phyloP scores from a whole-genome alignment of 2,113 vertebrate genomes.

The Calidris pugnax region DNA sequence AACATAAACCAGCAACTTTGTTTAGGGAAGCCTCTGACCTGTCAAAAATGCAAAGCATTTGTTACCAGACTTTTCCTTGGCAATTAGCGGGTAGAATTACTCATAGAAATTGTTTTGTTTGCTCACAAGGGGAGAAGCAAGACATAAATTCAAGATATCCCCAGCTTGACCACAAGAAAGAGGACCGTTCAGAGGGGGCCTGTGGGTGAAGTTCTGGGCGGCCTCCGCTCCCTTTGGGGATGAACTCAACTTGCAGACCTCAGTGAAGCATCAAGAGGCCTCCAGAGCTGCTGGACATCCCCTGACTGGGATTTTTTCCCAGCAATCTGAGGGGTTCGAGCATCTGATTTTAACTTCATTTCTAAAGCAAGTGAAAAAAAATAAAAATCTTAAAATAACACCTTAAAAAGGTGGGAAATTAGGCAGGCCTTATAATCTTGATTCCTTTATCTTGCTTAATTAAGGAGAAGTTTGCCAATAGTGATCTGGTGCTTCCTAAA shows the following conservation, averaged over 20 bases:
- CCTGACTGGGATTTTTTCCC: neutral
- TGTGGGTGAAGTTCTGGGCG: neutral
- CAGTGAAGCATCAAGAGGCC: neutral
- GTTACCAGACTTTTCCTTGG: slow-evolving; percentile 51
- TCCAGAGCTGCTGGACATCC: neutral
- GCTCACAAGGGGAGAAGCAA: slow-evolving; percentile 14
- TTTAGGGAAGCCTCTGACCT: slow-evolving; percentile 60
- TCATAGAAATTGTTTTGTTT: slow-evolving; percentile 47
- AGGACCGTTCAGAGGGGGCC: neutral
- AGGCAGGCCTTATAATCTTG: neutral
- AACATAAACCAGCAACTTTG: slow-evolving; percentile 33
- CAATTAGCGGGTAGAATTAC: slow-evolving; percentile 44
- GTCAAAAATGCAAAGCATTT: slow-evolving; percentile 59
- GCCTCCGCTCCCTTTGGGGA: neutral
- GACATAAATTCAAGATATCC: slow-evolving; percentile 40
- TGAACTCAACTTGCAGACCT: neutral
- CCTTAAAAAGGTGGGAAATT: slow-evolving; percentile 12
- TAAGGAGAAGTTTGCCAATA: slow-evolving; percentile 37
- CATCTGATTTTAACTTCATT: neutral
- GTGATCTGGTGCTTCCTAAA: slow-evolving; percentile 42
- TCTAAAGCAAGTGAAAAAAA: neutral
- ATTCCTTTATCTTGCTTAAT: slow-evolving; percentile 45
- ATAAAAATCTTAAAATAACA: neutral
- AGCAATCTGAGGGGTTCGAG: neutral
- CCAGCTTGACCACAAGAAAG: slow-evolving; percentile 24